These are phyloP conservation scores for Sthenelais limicola DNA, from an alignment of 2,888 invertebrate species.

Conservation along the genomic window DNA sequence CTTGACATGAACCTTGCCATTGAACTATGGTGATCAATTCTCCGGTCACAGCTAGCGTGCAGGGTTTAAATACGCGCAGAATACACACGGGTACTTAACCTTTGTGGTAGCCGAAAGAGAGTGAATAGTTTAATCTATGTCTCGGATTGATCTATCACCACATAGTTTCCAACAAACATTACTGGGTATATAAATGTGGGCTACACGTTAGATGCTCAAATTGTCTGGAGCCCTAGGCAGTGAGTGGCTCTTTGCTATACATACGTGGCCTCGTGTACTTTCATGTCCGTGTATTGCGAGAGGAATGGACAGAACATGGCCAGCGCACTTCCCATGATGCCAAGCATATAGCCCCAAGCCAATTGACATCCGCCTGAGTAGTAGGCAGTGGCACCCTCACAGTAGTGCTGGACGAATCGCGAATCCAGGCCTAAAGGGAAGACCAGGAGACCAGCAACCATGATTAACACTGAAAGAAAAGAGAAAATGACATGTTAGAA, in stretches of 20 bases:
- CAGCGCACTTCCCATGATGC: constrained; percentile 71
- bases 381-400: constrained; percentile 64
- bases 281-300: constrained; percentile 60
- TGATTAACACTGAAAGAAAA: constrained; percentile 70
- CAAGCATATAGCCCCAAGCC: constrained; percentile 73
- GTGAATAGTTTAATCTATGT: too few relatives aligned
- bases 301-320: constrained; percentile 73
- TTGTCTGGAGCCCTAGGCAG: too few relatives aligned
- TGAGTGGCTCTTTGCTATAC: constrained; percentile 39
- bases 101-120: too few relatives aligned
- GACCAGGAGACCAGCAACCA: constrained; percentile 70
- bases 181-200: too few relatives aligned
- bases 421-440: constrained; percentile 73
- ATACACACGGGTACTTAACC: too few relatives aligned
- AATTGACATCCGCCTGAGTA: constrained; percentile 69
- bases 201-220: too few relatives aligned
- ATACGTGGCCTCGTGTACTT: constrained; percentile 43
- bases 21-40: too few relatives aligned
- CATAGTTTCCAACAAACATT: too few relatives aligned
- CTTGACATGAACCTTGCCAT: too few relatives aligned
- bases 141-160: too few relatives aligned
- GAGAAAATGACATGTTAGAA: constrained; percentile 4
- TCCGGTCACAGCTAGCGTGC: too few relatives aligned
- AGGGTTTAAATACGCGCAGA: too few relatives aligned
- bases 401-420: constrained; percentile 70